Conservation (phyloP, 2,797 vertebrate genomes). For the Aldrovandia affinis region DNA sequence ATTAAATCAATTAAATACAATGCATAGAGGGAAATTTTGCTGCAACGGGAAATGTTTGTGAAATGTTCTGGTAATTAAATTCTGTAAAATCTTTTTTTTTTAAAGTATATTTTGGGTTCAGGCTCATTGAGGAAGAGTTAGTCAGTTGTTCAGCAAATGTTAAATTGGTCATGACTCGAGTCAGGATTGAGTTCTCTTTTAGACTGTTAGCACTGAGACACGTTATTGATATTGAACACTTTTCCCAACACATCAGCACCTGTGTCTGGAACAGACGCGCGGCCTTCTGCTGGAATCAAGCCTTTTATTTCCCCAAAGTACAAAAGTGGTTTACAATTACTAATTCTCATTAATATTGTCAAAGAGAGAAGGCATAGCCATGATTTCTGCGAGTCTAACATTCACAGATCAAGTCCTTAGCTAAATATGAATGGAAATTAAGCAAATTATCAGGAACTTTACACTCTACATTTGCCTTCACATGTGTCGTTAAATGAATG, state of each 20-base stretch:
- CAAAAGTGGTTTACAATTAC: conserved; percentile 66
- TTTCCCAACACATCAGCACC: conserved; percentile 76
- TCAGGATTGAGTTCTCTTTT: conserved; percentile 63
- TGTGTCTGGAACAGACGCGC: conserved; percentile 65
- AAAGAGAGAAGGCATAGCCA: conserved; percentile 64
- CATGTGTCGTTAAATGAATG: conserved; percentile 22
- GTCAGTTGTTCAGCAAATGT: conserved; percentile 55
- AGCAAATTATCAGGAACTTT: conserved; percentile 65
- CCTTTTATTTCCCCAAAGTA: conserved; percentile 65
- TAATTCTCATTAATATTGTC: conserved; percentile 75
- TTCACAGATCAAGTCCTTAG: conserved; percentile 68
- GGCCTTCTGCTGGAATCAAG: conserved; percentile 58
- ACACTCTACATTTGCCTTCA: conserved; percentile 38
- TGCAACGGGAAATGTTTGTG: neutral
- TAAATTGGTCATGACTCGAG: conserved; percentile 71
- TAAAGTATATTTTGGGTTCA: conserved; percentile 16
- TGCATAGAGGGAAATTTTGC: neutral
- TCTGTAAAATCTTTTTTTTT: conserved; percentile 19
- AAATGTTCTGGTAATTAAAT: neutral
- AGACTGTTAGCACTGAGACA: conserved; percentile 63
- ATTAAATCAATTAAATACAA: neutral
- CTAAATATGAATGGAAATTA: conserved; percentile 64
- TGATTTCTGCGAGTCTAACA: conserved; percentile 66
- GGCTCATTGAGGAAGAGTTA: conserved; percentile 34
- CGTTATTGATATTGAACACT: conserved; percentile 71